Conservation (phyloP, 2,797 vertebrate species). For the Dallia pectoralis region DNA sequence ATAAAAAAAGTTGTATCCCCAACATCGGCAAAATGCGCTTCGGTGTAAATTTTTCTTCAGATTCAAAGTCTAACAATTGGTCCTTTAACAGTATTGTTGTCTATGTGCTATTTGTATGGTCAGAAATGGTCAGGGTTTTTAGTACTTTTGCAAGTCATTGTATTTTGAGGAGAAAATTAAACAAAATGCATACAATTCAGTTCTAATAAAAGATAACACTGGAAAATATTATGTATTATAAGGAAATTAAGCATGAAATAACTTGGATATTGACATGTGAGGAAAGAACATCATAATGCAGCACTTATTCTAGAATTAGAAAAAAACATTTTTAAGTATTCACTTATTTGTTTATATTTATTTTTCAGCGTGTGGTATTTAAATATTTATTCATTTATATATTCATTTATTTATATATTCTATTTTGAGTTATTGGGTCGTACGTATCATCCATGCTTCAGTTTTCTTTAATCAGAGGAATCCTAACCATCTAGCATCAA, state of each 20-base stretch:
- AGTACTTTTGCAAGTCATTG: too few relatives aligned
- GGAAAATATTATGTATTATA: neutral
- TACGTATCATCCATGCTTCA: neutral
- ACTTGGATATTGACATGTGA: neutral
- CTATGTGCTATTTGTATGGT: too few relatives aligned
- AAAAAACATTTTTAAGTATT: neutral
- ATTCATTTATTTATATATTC: neutral
- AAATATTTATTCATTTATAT: neutral
- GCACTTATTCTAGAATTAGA: neutral
- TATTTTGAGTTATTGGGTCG: neutral
- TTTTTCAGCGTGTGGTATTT: neutral
- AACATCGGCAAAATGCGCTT: too few relatives aligned
- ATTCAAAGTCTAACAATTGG: too few relatives aligned
- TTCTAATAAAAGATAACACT: neutral
- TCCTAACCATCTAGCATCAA: neutral
- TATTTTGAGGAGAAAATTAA: neutral
- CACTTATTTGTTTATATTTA: neutral
- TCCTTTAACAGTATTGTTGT: too few relatives aligned
- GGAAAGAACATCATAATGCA: neutral
- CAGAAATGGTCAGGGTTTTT: too few relatives aligned
- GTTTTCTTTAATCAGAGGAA: neutral
- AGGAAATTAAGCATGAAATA: neutral
- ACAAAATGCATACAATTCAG: neutral
- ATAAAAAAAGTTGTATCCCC: too few relatives aligned
- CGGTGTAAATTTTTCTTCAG: too few relatives aligned